Evolutionary conservation across 2,888 invertebrate genomes (phyloP), one percentile per base, ranked within the genome.

Genomic region (Incurvaria masculella): DNA sequence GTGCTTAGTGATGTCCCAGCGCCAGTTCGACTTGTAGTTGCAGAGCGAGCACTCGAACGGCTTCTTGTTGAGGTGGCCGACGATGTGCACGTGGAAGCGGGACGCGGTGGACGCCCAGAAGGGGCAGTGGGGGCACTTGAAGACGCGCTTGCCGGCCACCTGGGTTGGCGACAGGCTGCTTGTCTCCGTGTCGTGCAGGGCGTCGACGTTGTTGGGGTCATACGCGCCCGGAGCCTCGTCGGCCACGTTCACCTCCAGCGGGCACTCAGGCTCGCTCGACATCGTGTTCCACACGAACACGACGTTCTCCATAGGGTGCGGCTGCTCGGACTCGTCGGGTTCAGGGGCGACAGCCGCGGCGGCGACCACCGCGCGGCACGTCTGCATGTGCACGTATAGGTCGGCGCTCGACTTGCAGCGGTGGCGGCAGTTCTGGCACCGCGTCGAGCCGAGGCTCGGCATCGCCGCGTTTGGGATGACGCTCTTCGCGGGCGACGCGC

Each of bases 1-100:
- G 68, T 97, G 97, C 68, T 97, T 94, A 21, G 94, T 93, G 51
- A 97, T 94, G 72, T 97, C 97, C 92, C 95, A 96, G 54, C 95
- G 85, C 95, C 96, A 97, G 65, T 97, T 97, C 21, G 95, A 95
- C 58, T 93, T 87, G 64, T 95, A 94, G 47, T 91, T 88, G 73
- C 97, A 97, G 16, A 92, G 80, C 1, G 96, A 95, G 72, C 97
- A 97, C 70, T 95, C 93, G 68, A 95, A 97, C 1, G 96, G 96
- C 64, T 94, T 93, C 64, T 91, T 90, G 68, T 94, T 94, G 55
- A 93, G 80, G 69, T 95, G 95, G 2, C 94, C 94, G 11, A 94
- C 94, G 57, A 94, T 93, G 68, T 95, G 95, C 4, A 94, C 94
- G 68, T 94, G 94, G 68, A 95, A 95, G 52, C 94, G 83, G 20